Evolutionary conservation across 2,888 invertebrate genomes (phyloP).

Genomic region (Thereva unica): DNA sequence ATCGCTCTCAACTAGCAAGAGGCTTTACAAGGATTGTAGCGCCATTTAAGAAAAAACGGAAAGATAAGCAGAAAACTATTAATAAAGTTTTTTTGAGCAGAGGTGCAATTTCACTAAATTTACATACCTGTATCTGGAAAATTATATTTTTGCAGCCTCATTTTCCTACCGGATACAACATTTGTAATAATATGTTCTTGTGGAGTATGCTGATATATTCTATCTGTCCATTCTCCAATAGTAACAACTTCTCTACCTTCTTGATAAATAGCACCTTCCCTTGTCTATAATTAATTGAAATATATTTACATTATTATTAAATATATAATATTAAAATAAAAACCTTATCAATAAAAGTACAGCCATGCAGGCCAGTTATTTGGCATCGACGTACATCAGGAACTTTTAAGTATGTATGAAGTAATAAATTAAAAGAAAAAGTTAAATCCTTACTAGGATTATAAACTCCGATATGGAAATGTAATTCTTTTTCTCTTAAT

Average conservation of each 20-base stretch:
- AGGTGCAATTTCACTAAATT: too few relatives aligned
- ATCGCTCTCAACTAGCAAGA: too few relatives aligned
- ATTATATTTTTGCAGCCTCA: conserved; percentile 92
- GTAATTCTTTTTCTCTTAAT: conserved; percentile 86
- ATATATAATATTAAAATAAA: conserved; percentile 14
- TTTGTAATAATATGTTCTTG: conserved; percentile 92
- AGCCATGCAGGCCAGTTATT: conserved; percentile 90
- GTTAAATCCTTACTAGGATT: conserved; percentile 91
- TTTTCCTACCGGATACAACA: conserved; percentile 87
- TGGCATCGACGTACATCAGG: conserved; percentile 90
- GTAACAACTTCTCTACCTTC: conserved; percentile 90
- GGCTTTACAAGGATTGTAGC: too few relatives aligned
- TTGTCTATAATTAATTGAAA: conserved; percentile 63
- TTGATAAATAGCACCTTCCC: conserved; percentile 83
- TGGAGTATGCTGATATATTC: conserved; percentile 90
- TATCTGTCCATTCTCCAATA: conserved; percentile 90
- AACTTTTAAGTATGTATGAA: conserved; percentile 96
- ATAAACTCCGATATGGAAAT: conserved; percentile 90
- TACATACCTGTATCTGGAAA: conserved; percentile 84
- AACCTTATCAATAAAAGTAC: conserved; percentile 88
- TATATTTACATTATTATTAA: neutral
- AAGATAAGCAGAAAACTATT: too few relatives aligned
- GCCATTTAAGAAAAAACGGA: too few relatives aligned
- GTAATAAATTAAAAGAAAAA: conserved; percentile 87
- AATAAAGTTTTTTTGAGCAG: too few relatives aligned